phyloP scores from a whole-genome alignment of 2,888 invertebrate genomes.

The Euphydryas editha region DNA sequence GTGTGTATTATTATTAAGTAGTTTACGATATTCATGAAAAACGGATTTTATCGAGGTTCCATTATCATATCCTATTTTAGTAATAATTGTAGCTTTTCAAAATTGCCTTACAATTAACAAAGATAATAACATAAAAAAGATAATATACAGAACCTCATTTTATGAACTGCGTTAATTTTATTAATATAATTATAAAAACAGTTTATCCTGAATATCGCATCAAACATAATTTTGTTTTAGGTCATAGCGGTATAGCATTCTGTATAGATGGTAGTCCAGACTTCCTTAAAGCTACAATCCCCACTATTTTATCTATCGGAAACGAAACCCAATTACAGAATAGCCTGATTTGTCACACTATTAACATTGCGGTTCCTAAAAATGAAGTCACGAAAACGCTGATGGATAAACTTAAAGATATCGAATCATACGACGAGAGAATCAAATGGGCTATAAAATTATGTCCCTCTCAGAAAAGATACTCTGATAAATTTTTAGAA shows the following conservation, averaged over 20 bases:
- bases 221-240: constrained; percentile 48
- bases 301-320: constrained; percentile 71
- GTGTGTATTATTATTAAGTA: constrained; percentile 48
- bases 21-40: no score
- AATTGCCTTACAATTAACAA: no score
- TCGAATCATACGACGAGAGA: constrained; percentile 83
- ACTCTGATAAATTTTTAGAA: constrained; percentile 60
- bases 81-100: no score
- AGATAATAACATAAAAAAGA: no score
- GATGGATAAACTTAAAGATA: constrained; percentile 73
- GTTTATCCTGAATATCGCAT: no score
- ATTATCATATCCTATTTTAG: no score
- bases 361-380: constrained; percentile 77
- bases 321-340: constrained; percentile 81
- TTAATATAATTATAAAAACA: no score
- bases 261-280: constrained; percentile 94
- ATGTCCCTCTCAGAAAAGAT: constrained; percentile 68
- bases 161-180: no score
- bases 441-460: constrained; percentile 73
- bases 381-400: constrained; percentile 64
- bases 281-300: constrained; percentile 83
- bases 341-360: constrained; percentile 81
- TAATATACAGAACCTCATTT: no score
- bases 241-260: constrained; percentile 85
- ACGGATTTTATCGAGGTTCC: no score